Evolutionary conservation across 2,113 vertebrate species (phyloP).

Genomic region (Scomber colias): DNA sequence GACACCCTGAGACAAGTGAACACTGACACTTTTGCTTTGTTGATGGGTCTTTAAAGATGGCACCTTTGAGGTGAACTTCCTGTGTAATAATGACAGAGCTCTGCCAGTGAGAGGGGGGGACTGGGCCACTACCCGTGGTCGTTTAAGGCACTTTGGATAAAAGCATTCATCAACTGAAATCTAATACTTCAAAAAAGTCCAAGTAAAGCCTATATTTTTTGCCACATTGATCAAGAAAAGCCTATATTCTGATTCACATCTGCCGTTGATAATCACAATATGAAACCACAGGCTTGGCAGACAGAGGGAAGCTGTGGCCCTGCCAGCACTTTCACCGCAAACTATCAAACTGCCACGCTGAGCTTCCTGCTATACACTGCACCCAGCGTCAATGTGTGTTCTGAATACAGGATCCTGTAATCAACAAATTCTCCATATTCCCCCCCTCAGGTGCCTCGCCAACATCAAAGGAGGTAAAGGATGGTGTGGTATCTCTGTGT

Average conservation of each 20-base stretch:
- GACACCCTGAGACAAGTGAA: neutral
- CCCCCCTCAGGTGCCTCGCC: constrained; percentile 62
- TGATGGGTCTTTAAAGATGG: constrained; percentile 26
- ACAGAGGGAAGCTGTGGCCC: constrained; percentile 37
- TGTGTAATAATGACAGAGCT: constrained; percentile 27
- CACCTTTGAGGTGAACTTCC: constrained; percentile 5
- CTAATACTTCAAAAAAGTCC: constrained; percentile 24
- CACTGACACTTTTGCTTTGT: constrained; percentile 2
- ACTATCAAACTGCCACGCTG: constrained; percentile 64
- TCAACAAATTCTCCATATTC: constrained; percentile 74
- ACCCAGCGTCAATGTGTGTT: constrained; percentile 48
- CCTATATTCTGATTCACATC: constrained; percentile 65
- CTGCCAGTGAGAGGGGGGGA: neutral
- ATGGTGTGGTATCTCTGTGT: constrained; percentile 74
- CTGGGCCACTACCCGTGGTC: neutral
- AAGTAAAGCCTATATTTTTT: constrained; percentile 37
- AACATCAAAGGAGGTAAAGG: constrained; percentile 80
- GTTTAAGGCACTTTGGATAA: constrained; percentile 43
- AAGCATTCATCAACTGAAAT: constrained; percentile 13
- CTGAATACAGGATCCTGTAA: constrained; percentile 76
- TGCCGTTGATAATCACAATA: constrained; percentile 64
- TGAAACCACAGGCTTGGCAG: constrained; percentile 68
- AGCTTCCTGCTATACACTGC: constrained; percentile 45
- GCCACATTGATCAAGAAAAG: constrained; percentile 48
- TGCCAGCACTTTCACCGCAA: constrained; percentile 65